Base-by-base conservation (phyloP, 2,888 invertebrate genomes). In the Papilio gigon region DNA sequence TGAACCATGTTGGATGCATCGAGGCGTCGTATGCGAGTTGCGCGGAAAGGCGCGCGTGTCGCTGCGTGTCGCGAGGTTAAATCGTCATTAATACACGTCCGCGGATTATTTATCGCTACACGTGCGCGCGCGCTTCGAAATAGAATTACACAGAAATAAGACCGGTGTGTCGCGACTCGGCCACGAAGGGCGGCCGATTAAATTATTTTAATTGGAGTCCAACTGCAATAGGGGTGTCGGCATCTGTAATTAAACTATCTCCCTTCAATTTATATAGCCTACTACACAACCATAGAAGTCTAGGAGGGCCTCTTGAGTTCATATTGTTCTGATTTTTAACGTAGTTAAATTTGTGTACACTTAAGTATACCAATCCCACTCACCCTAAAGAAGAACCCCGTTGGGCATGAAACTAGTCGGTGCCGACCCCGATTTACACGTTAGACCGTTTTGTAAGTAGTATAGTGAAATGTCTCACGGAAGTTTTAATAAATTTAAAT, bases 11-110 rank as follows among this genome's bases (percentile, higher is more conserved):
- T 44, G 17, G 17, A 68, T 42, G 42, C 65, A 60, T 65, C 40
- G 53, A 70, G 58, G 65, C 68, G 35, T 35, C 37, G 17, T 35
- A 59, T 58, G 59, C 37, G 64, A 59, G 60, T 33, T 63, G 61
- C 69, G 71, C 71, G 72, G 70, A 73, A 74, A 72, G 71, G 68
- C 74, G 70, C 74, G 72, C 74, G 73, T 82, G 85, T 85, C 84
- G 77, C 77, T 82, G 72, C 74, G 73, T 82, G 85, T 85, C 84
- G 77, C 77, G 82, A 85, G 83, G 84, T 89, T 88, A 89, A 88
- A 88, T 84, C 79, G 82, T 80, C 83, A 90, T 90, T 86, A 86
- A 87, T 90, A 80, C 78, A 68, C 75, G 89, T 88, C 89, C 73
- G 73, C 78, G 77, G 76, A 84, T 89, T 86, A 87, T 87, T 85